These are phyloP conservation scores for Pardosa pseudoannulata DNA, from an alignment of 2,888 invertebrate genomes.

Conservation along the genomic window DNA sequence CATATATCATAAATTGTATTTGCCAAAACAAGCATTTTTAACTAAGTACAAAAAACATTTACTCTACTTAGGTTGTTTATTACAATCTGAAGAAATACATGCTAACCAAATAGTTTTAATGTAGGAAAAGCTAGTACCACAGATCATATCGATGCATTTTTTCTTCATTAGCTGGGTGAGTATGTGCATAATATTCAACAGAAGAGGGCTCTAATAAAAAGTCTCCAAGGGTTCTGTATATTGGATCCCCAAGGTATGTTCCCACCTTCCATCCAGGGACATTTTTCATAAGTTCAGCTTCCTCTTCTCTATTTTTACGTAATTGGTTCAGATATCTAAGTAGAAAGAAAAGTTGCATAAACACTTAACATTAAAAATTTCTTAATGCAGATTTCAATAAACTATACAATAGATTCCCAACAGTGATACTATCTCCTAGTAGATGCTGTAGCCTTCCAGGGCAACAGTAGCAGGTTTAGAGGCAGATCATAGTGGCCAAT, in stretches of 20 bases:
- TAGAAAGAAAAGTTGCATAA: conserved; percentile 27
- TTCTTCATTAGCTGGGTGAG: not conserved
- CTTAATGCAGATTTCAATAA: too few relatives aligned
- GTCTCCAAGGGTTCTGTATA: conserved; percentile 84
- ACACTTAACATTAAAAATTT: too few relatives aligned
- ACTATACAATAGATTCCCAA: too few relatives aligned
- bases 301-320: conserved; percentile 88
- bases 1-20: too few relatives aligned
- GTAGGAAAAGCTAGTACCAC: conserved; percentile 20
- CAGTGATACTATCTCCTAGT: too few relatives aligned
- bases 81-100: not conserved
- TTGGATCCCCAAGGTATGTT: conserved; percentile 89
- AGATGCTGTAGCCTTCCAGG: too few relatives aligned
- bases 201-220: conserved; percentile 83
- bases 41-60: too few relatives aligned
- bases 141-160: conserved; percentile 30
- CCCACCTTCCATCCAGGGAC: conserved; percentile 95
- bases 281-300: conserved; percentile 90
- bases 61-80: too few relatives aligned
- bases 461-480: too few relatives aligned
- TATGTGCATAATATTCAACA: conserved; percentile 86
- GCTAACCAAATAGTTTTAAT: not conserved
- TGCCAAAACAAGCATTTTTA: too few relatives aligned
- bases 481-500: too few relatives aligned
- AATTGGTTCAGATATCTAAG: conserved; percentile 84